Evolutionary conservation across 2,888 invertebrate genomes (phyloP).

Genomic region (Stenodera caucasica): DNA sequence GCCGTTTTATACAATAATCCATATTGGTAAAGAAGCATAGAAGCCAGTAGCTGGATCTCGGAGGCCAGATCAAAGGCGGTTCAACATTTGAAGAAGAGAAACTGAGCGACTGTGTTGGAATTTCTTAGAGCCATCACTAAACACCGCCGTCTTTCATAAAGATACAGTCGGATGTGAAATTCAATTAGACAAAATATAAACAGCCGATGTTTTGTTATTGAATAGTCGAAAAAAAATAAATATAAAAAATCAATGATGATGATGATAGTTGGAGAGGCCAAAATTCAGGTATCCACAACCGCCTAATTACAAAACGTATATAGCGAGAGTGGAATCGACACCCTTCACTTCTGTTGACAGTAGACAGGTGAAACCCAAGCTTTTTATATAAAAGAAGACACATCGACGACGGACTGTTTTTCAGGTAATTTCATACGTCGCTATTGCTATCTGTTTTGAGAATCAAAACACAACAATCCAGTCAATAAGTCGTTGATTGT

Average conservation of each 20-base stretch:
- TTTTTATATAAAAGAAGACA: slow-evolving; percentile 41
- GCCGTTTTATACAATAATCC: slow-evolving; percentile 29
- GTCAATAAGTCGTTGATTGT: slow-evolving; percentile 51
- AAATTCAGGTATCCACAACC: slow-evolving; percentile 17
- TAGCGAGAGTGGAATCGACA: slow-evolving; percentile 27
- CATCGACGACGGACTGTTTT: slow-evolving; percentile 26
- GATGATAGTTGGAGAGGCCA: background rate
- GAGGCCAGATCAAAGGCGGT: slow-evolving; percentile 39
- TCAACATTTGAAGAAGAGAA: slow-evolving; percentile 32
- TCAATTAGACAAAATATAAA: slow-evolving; percentile 38
- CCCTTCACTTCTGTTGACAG: slow-evolving; percentile 43
- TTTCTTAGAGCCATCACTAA: slow-evolving; percentile 34
- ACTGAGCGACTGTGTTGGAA: slow-evolving; percentile 35
- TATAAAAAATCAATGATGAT: slow-evolving; percentile 9
- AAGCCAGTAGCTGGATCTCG: slow-evolving; percentile 38
- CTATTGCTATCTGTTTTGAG: slow-evolving; percentile 52
- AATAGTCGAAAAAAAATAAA: slow-evolving; percentile 14
- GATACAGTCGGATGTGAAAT: slow-evolving; percentile 34
- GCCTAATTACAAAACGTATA: slow-evolving; percentile 31
- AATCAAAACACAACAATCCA: slow-evolving; percentile 52
- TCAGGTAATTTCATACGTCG: slow-evolving; percentile 54
- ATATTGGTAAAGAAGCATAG: slow-evolving; percentile 32
- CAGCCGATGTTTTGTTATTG: slow-evolving; percentile 29
- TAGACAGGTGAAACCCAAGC: slow-evolving; percentile 55
- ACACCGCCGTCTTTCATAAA: slow-evolving; percentile 37